Evolutionary conservation across 2,888 invertebrate genomes (phyloP), one percentile per base, ranked within the genome.

Genomic region (Morpho achilles): DNA sequence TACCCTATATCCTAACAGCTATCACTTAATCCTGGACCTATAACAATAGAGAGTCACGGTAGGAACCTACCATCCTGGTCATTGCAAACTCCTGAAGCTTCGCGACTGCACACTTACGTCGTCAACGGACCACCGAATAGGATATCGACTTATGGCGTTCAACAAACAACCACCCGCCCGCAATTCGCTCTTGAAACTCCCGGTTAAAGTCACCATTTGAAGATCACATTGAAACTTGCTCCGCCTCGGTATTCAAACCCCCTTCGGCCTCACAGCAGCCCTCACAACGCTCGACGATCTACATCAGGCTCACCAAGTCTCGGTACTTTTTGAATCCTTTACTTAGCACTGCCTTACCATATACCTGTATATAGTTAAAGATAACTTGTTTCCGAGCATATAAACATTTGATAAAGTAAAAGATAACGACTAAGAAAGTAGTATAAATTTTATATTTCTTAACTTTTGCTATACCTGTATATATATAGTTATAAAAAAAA

Each of bases 261-360:
- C 84, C 84, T 81, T 77, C 83, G 83, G 87, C 86, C 80, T 80
- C 84, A 85, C 81, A 77, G 85, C 87, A 82, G 83, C 80, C 82
- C 75, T 64, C 75, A 80, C 86, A 79, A 75, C 84, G 84, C 80
- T 79, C 85, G 70, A 80, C 83, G 79, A 73, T 71, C 74, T 73
- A 72, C 80, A 80, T 32, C 32, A 80, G 80, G 84, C 88, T 82
- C 88, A 87, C 80, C 87, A 86, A 81, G 77, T 85, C 79, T 88
- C 86, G 89, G 89, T 90, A 90, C 86, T 85, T 80, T 88, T 89
- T 89, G 69, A 82, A 87, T 87, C 87, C 88, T 88, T 81, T 88
- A 83, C 76, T 89, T 87, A 87, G 85, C 84, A 76, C 75, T 77
- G 81, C 82, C 84, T 84, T 87, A 79, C 81, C 84, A 82, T 74